These are phyloP conservation scores for Ceratosolen solmsi DNA, from an alignment of 1,140 invertebrate genomes.

Conservation along the genomic window DNA sequence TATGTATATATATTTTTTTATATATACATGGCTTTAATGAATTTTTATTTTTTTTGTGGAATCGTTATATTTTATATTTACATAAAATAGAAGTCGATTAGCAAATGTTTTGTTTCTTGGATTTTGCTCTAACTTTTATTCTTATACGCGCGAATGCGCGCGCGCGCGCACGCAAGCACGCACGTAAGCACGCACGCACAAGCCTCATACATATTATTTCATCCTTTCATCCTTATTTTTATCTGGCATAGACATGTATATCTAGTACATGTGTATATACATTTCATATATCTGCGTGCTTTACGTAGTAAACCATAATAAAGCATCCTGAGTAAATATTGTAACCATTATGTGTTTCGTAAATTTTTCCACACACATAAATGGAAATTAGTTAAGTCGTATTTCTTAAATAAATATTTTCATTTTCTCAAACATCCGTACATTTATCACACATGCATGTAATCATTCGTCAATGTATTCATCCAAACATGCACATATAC, in stretches of 20 bases:
- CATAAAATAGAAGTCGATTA: slow-evolving; percentile 72
- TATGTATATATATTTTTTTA: slow-evolving; percentile 61
- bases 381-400: slow-evolving; percentile 55
- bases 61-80: slow-evolving; percentile 64
- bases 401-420: slow-evolving; percentile 55
- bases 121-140: slow-evolving; percentile 57
- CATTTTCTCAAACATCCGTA: slow-evolving; percentile 46
- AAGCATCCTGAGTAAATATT: slow-evolving; percentile 75
- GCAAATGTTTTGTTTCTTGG: slow-evolving; percentile 65
- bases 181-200: neutral
- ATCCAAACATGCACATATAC: neutral
- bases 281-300: slow-evolving; percentile 45
- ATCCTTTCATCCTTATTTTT: slow-evolving; percentile 51
- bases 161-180: neutral
- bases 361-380: slow-evolving; percentile 66
- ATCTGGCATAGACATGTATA: slow-evolving; percentile 68
- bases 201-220: slow-evolving; percentile 55
- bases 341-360: slow-evolving; percentile 69
- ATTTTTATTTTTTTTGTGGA: slow-evolving; percentile 60
- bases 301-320: slow-evolving; percentile 70
- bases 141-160: neutral
- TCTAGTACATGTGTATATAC: slow-evolving; percentile 61
- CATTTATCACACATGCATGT: neutral
- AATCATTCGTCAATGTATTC: neutral
- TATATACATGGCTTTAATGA: slow-evolving; percentile 65